A percentile compares a stretch with the other conserved stretches of the same genome.
Conservation (phyloP, 2,797 vertebrate species). For the Champsocephalus esox region DNA sequence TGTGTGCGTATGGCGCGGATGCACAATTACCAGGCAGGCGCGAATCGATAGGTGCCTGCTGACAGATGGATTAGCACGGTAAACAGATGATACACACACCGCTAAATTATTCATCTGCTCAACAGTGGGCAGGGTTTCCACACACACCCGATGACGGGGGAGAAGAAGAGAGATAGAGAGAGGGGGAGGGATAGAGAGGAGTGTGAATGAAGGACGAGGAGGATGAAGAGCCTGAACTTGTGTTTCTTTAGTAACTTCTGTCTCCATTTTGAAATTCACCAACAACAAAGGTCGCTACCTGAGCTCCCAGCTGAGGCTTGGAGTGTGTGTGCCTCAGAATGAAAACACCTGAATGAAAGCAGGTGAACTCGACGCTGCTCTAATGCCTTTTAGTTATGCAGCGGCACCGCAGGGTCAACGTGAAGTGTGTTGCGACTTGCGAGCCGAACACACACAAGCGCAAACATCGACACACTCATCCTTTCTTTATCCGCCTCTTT, state of each 20-base stretch:
- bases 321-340: conserved; percentile 10
- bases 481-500: conserved; percentile 60
- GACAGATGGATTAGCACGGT: conserved; percentile 92
- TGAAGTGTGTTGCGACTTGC: conserved; percentile 59
- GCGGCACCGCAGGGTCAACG: conserved; percentile 69
- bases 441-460: conserved; percentile 46
- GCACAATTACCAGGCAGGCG: conserved; percentile 89
- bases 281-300: conserved; percentile 42
- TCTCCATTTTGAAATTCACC: conserved; percentile 4
- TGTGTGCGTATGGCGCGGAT: conserved; percentile 67
- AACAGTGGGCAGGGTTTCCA: conserved; percentile 83
- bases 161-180: not conserved
- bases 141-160: conserved; percentile 58
- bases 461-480: conserved; percentile 70
- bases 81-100: conserved; percentile 90
- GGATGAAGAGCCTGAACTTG: conserved; percentile 5
- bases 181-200: conserved; percentile 5
- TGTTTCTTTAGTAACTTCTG: not conserved
- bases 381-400: conserved; percentile 77
- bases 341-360: not conserved
- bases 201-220: conserved; percentile 30
- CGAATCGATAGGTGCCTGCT: conserved; percentile 88
- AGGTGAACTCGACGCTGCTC: conserved; percentile 27
- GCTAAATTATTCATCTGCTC: conserved; percentile 89
- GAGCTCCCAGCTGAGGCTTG: conserved; percentile 14